Conservation (phyloP, 30 jellyfish, hydroid and myxozoan species). For the Morbakka virulenta region DNA sequence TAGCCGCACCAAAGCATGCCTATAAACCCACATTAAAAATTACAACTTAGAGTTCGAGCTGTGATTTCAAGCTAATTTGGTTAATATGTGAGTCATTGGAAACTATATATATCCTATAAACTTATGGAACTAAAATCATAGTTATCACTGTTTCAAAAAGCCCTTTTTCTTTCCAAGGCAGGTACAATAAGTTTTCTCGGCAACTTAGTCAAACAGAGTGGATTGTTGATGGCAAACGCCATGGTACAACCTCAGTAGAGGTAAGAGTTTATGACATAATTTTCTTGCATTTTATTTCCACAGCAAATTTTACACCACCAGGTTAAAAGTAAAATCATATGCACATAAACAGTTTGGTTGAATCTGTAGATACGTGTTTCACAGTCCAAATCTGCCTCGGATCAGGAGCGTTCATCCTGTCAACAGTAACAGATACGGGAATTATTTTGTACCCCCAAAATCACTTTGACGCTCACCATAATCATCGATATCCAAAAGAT, state of each 20-base stretch:
- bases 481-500: no score
- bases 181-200: conserved; percentile 80
- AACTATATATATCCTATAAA: not conserved
- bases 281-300: not conserved
- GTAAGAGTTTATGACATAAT: conserved; percentile 1
- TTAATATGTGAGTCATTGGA: not conserved
- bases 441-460: no score
- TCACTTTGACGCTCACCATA: no score
- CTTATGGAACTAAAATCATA: not conserved
- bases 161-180: conserved; percentile 31
- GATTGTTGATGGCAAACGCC: conserved; percentile 82
- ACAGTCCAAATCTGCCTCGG: no score
- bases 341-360: no score
- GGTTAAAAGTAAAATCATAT: no score
- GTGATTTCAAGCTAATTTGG: no score
- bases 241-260: conserved; percentile 80
- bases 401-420: no score
- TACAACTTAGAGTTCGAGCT: no score
- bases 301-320: not conserved
- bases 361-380: no score
- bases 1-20: not conserved
- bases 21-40: no score
- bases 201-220: conserved; percentile 87
- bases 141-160: not conserved
- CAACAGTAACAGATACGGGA: no score